phyloP scores from a whole-genome alignment of 2,888 invertebrate species.

The Euzophera pinguis region DNA sequence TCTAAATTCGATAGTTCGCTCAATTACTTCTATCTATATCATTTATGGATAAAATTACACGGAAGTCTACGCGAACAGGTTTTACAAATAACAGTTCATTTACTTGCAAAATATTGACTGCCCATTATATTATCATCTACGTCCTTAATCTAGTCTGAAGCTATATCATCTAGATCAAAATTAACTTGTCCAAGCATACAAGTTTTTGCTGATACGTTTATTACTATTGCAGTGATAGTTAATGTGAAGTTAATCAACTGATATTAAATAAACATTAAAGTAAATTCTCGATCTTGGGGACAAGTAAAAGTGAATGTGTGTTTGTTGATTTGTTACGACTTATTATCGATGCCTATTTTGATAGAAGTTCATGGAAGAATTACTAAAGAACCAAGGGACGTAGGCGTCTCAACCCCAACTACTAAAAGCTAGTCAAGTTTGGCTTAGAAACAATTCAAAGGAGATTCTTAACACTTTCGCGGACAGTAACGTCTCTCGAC shows the following conservation, averaged over 20 bases:
- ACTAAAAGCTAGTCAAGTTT: no score
- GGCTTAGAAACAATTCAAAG: no score
- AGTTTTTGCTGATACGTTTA: slow-evolving; percentile 10
- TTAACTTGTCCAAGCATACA: slow-evolving; percentile 5
- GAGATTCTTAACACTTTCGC: no score
- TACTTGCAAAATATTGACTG: slow-evolving; percentile 9
- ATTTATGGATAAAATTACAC: not conserved
- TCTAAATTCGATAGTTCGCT: not conserved
- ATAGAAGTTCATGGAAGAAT: no score
- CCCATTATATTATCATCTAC: not conserved
- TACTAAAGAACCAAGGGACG: no score
- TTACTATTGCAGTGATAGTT: slow-evolving; percentile 10
- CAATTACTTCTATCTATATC: not conserved
- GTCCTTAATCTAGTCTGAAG: slow-evolving; percentile 1
- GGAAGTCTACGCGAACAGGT: slow-evolving; percentile 5
- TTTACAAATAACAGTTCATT: slow-evolving; percentile 5
- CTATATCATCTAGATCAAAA: slow-evolving; percentile 12
- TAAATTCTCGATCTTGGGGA: not conserved
- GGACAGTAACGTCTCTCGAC: no score
- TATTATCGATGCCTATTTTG: not conserved
- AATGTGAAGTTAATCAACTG: slow-evolving; percentile 10
- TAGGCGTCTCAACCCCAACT: no score
- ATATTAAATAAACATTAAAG: slow-evolving; percentile 14
- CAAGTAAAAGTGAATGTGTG: slow-evolving; percentile 1
- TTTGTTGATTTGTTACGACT: slow-evolving; percentile 3